Percentiles rank a stretch among this genome's conserved stretches.
These are phyloP conservation scores for Meandrina meandrites DNA, from an alignment of 92 coral and sea anemone species.

Conservation along the genomic window DNA sequence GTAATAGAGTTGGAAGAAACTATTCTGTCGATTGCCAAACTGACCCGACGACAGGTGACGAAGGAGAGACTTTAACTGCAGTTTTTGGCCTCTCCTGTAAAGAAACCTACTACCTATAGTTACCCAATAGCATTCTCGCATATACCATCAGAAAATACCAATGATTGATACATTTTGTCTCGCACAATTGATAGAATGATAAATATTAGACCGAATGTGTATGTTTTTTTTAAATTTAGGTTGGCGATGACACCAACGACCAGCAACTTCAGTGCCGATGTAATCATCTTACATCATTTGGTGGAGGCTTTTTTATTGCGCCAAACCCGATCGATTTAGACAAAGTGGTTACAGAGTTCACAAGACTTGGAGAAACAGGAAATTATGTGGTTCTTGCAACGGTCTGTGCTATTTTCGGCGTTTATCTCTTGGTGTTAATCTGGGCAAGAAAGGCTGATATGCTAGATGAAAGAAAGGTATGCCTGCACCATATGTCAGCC, in stretches of 20 bases:
- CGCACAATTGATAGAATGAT: too few species aligned
- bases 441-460: slow-evolving; percentile 77
- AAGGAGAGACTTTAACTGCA: too few species aligned
- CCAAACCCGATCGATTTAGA: slow-evolving; percentile 86
- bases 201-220: too few species aligned
- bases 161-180: too few species aligned
- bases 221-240: slow-evolving; percentile 15
- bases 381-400: slow-evolving; percentile 71
- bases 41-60: too few species aligned
- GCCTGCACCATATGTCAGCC: too few species aligned
- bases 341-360: slow-evolving; percentile 79
- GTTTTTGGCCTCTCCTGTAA: too few species aligned
- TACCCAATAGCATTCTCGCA: too few species aligned
- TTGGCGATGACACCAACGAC: slow-evolving; percentile 44
- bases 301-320: slow-evolving; percentile 84
- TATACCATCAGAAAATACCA: too few species aligned
- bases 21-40: too few species aligned
- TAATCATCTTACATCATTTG: slow-evolving; percentile 81
- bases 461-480: slow-evolving; percentile 71
- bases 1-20: too few species aligned
- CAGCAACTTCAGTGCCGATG: slow-evolving; percentile 72
- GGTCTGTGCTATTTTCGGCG: slow-evolving; percentile 63
- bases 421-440: slow-evolving; percentile 57
- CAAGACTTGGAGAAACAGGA: slow-evolving; percentile 77
- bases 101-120: too few species aligned